Base-by-base conservation (phyloP, 2,797 vertebrate genomes). In the Peromyscus attwateri region DNA sequence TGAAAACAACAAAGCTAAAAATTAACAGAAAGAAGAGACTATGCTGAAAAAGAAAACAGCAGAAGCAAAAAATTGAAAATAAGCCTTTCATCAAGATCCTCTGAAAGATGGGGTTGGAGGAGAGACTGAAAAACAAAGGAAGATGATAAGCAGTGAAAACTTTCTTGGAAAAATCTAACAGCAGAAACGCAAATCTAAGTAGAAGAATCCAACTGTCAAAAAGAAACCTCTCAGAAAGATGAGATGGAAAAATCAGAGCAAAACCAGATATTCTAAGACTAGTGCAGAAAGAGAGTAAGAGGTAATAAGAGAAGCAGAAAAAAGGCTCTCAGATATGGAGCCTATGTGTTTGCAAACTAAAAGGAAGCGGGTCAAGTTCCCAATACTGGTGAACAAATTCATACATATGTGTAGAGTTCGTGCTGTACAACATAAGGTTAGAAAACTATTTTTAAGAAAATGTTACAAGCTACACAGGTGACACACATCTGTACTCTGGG, bases 141-240 rank as follows among this genome's bases (percentile, higher is more conserved):
- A 43, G n/a, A 88, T 40, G 29, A 57, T 55, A 94, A 10, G 12
- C 80, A 80, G 4, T 49, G 55, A 91, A 87, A 95, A 70, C 1
- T 21, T 46, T 52, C 68, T 88, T 88, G n/a, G 34, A 85, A 95
- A 85, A 92, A 49, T 25, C 7, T 49, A 89, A 94, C 9, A 87
- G 46, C 6, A 96, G 23, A 89, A 95, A 92, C 64, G 12, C 92
- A 93, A 94, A 84, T n/a, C 14, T 23, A n/a, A 76, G 87, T 13
- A 87, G 13, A 80, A 87, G 11, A 6, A 8, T 23, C 66, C 0
- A 76, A 90, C 83, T 21, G 52, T 0, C 73, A 8, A 31, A 25
- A 25, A 84, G 12, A 37, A 95, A 80, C 40, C 27, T 71, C 62
- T 21, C 27, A 92, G 27, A 34, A 93, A 96, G 62, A 60, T 10